A percentile compares a stretch with the other conserved stretches of the same genome.
phyloP scores from a whole-genome alignment of 2,113 vertebrate genomes.

The Bagarius yarrelli region DNA sequence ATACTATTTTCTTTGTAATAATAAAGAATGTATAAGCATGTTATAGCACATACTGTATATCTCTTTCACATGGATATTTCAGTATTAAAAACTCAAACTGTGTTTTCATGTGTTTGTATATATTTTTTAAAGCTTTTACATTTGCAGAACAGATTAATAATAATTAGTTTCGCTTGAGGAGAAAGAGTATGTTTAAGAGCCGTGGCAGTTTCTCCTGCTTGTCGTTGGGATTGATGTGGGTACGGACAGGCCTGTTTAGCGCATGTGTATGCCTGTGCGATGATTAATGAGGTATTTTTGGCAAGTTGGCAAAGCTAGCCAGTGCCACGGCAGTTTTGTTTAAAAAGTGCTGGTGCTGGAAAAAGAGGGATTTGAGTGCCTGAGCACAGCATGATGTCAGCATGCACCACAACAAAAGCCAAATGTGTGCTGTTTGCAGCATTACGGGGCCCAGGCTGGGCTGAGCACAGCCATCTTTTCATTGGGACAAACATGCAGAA shows the following conservation, averaged over 20 bases:
- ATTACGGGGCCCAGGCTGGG: slow-evolving; percentile 71
- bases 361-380: slow-evolving; percentile 82
- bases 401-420: slow-evolving; percentile 79
- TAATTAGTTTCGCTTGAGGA: background rate
- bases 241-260: slow-evolving; percentile 29
- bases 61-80: background rate
- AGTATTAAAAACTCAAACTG: background rate
- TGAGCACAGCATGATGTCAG: slow-evolving; percentile 83
- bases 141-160: background rate
- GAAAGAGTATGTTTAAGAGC: slow-evolving; percentile 9
- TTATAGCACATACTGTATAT: background rate
- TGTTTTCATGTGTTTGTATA: background rate
- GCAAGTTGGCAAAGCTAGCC: slow-evolving; percentile 78
- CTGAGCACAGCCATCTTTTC: slow-evolving; percentile 68
- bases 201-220: slow-evolving; percentile 26
- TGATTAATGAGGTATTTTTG: slow-evolving; percentile 73
- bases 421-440: slow-evolving; percentile 71
- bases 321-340: slow-evolving; percentile 74
- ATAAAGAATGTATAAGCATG: background rate
- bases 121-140: background rate
- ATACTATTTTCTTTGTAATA: background rate
- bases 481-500: slow-evolving; percentile 48
- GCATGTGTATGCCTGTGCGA: slow-evolving; percentile 44
- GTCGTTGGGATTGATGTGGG: slow-evolving; percentile 40
- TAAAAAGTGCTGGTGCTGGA: slow-evolving; percentile 84